These are phyloP conservation scores for Thunnus maccoyii DNA, from an alignment of 2,113 vertebrate genomes.

Conservation along the genomic window DNA sequence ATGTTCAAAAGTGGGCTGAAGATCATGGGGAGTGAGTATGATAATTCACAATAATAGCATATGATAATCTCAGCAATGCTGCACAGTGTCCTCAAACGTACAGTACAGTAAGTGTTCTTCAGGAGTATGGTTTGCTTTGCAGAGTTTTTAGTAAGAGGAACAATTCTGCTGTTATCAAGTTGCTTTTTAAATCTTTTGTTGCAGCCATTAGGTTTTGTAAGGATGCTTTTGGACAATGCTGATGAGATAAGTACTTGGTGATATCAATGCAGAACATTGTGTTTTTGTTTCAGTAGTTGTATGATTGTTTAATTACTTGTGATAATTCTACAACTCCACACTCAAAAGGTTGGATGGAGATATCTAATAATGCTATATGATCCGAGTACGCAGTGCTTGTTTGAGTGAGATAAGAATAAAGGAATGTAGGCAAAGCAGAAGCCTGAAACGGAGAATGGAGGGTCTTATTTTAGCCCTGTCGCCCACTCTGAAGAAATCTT, in stretches of 20 bases:
- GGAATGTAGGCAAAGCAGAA: neutral
- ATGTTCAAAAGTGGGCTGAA: constrained; percentile 79
- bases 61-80: neutral
- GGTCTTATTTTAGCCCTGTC: constrained; percentile 27
- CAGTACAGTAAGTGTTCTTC: neutral
- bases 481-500: constrained; percentile 53
- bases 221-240: constrained; percentile 3
- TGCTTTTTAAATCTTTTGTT: constrained; percentile 33
- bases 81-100: neutral
- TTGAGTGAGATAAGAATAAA: constrained; percentile 1
- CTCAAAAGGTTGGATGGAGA: neutral
- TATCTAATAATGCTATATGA: neutral
- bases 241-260: constrained; percentile 5
- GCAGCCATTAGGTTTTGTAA: neutral
- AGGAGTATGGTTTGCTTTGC: neutral
- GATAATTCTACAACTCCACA: neutral
- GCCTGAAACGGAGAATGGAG: constrained; percentile 10
- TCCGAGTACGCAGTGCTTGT: neutral
- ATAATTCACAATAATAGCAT: constrained; percentile 1
- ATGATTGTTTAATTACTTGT: neutral
- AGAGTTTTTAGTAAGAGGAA: neutral
- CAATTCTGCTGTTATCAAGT: neutral
- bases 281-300: neutral
- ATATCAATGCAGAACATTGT: neutral
- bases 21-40: constrained; percentile 80